Evolutionary conservation across 2,888 invertebrate genomes (phyloP).

Genomic region (Acleris cristana): DNA sequence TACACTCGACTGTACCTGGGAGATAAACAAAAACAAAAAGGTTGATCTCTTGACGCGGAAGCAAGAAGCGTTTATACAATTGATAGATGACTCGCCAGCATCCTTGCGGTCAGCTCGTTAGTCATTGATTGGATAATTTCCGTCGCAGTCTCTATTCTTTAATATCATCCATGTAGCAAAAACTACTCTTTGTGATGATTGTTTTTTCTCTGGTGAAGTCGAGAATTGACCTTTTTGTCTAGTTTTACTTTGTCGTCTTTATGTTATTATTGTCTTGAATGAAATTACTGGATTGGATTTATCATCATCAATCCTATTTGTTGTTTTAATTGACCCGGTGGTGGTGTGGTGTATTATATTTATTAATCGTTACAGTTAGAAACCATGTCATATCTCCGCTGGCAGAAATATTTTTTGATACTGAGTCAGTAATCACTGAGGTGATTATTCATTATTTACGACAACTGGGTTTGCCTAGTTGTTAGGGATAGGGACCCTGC

Average conservation of each 20-base stretch:
- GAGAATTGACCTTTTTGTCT: neutral
- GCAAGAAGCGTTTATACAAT: constrained; percentile 33
- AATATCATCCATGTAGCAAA: constrained; percentile 22
- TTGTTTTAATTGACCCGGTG: too few relatives aligned
- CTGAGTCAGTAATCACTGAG: too few relatives aligned
- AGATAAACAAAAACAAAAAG: constrained; percentile 8
- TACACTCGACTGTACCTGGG: neutral
- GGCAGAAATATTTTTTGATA: too few relatives aligned
- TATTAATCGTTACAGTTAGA: too few relatives aligned
- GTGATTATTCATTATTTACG: too few relatives aligned
- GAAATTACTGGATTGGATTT: too few relatives aligned
- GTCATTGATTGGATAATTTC: constrained; percentile 31
- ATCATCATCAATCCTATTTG: too few relatives aligned
- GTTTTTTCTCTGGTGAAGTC: constrained; percentile 2
- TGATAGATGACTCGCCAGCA: constrained; percentile 25
- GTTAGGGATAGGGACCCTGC: too few relatives aligned
- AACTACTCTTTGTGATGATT: constrained; percentile 15
- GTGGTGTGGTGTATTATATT: too few relatives aligned
- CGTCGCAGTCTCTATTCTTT: constrained; percentile 18
- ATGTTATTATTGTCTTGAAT: too few relatives aligned
- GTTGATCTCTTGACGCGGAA: constrained; percentile 24
- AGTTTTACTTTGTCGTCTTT: neutral
- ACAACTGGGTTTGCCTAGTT: too few relatives aligned
- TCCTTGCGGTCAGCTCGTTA: constrained; percentile 26
- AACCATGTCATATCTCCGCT: too few relatives aligned